Conservation (phyloP, 2,888 invertebrate genomes). For the Meteorus colon region DNA sequence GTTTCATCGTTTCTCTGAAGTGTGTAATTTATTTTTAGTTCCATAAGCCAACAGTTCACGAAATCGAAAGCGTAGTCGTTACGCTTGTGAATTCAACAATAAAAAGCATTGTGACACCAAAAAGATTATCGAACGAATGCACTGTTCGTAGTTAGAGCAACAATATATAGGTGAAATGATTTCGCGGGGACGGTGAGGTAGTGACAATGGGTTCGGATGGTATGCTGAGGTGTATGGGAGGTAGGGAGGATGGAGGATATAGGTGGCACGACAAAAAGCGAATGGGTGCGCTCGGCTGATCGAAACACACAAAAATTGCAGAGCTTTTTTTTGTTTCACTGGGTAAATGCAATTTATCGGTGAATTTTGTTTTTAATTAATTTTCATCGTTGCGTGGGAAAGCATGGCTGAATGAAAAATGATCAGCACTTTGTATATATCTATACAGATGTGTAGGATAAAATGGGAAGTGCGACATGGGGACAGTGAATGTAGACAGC, state of each 20-base stretch:
- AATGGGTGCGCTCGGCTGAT: conserved; percentile 20
- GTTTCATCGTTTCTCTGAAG: neutral
- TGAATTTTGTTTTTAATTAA: conserved; percentile 36
- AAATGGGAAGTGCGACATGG: neutral
- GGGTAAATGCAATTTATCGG: conserved; percentile 35
- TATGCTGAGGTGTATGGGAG: neutral
- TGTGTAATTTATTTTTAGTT: conserved; percentile 14
- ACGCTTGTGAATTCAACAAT: conserved; percentile 46
- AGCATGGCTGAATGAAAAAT: conserved; percentile 20
- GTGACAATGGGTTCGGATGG: neutral
- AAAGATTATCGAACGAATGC: conserved; percentile 26
- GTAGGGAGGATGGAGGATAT: neutral
- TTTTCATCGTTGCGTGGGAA: conserved; percentile 26
- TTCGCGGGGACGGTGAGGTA: neutral
- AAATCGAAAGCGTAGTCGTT: conserved; percentile 45
- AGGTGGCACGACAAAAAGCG: conserved; percentile 15
- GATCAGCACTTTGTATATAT: neutral
- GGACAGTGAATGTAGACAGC: neutral
- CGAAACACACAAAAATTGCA: conserved; percentile 28
- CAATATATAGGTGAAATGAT: neutral
- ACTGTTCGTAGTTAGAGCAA: neutral
- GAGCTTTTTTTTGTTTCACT: conserved; percentile 23
- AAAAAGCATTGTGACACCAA: conserved; percentile 35
- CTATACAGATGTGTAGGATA: neutral
- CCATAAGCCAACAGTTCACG: conserved; percentile 27